phyloP scores from a whole-genome alignment of 1,140 invertebrate species.

The Thrips palmi region DNA sequence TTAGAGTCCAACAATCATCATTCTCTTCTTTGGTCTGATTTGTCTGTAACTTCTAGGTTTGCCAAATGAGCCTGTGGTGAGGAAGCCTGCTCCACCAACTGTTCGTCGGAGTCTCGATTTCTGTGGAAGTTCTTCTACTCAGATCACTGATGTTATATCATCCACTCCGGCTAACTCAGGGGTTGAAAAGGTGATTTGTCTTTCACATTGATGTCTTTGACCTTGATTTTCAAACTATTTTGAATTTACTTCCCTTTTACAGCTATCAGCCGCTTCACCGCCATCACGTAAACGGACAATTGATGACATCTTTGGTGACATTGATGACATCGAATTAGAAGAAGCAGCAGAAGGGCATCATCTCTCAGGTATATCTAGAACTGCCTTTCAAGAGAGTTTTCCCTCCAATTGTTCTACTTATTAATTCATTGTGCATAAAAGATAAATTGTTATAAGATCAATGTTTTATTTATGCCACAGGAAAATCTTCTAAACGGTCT shows the following conservation, averaged over 20 bases:
- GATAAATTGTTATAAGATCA: too few relatives aligned
- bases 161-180: constrained; percentile 17
- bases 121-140: too few relatives aligned
- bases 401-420: too few relatives aligned
- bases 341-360: constrained; percentile 21
- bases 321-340: constrained; percentile 24
- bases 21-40: constrained; percentile 6
- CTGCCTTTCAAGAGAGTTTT: too few relatives aligned
- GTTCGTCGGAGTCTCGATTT: too few relatives aligned
- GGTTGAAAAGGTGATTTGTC: constrained; percentile 11
- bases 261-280: not conserved
- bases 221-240: not conserved
- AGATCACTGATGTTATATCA: constrained; percentile 1
- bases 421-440: too few relatives aligned
- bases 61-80: not conserved
- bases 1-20: too few relatives aligned
- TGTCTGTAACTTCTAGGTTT: constrained; percentile 8
- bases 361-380: too few relatives aligned
- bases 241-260: not conserved
- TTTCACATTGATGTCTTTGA: not conserved
- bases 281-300: constrained; percentile 32
- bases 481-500: too few relatives aligned
- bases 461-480: too few relatives aligned
- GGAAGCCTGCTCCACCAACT: too few relatives aligned
- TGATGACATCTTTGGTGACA: constrained; percentile 49